A percentile compares a stretch with the other conserved stretches of the same genome.
phyloP scores from a whole-genome alignment of 2,797 vertebrate genomes.

The Salmo trutta region DNA sequence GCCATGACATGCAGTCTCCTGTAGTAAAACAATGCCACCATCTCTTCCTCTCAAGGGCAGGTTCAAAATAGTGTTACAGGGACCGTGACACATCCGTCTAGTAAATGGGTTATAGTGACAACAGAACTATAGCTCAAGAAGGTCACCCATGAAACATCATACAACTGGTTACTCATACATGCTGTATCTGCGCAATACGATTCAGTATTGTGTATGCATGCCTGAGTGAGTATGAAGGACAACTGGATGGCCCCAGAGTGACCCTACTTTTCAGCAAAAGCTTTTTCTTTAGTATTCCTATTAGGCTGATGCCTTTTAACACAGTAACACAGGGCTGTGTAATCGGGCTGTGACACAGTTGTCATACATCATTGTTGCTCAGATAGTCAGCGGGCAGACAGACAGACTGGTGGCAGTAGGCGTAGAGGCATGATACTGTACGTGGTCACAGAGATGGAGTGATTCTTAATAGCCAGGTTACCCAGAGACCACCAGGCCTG shows the following conservation, averaged over 20 bases:
- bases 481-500: slow-evolving; percentile 29
- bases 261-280: slow-evolving; percentile 25
- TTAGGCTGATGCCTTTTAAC: slow-evolving; percentile 58
- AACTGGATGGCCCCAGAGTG: slow-evolving; percentile 38
- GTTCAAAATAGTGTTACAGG: slow-evolving; percentile 11
- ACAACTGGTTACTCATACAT: neutral
- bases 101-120: neutral
- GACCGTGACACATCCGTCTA: neutral
- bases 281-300: slow-evolving; percentile 49
- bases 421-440: slow-evolving; percentile 33
- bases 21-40: slow-evolving; percentile 6
- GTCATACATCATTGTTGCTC: slow-evolving; percentile 48
- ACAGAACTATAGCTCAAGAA: slow-evolving; percentile 8
- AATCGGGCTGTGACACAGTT: slow-evolving; percentile 60
- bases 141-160: neutral
- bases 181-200: neutral
- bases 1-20: slow-evolving; percentile 24
- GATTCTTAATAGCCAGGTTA: slow-evolving; percentile 49
- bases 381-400: slow-evolving; percentile 32
- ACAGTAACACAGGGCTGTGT: slow-evolving; percentile 57
- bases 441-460: slow-evolving; percentile 47
- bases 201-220: too few species aligned
- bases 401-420: slow-evolving; percentile 43
- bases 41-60: slow-evolving; percentile 18
- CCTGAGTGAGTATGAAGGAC: slow-evolving; percentile 26